phyloP scores from a whole-genome alignment of 2,113 vertebrate species.

The Lathamus discolor region DNA sequence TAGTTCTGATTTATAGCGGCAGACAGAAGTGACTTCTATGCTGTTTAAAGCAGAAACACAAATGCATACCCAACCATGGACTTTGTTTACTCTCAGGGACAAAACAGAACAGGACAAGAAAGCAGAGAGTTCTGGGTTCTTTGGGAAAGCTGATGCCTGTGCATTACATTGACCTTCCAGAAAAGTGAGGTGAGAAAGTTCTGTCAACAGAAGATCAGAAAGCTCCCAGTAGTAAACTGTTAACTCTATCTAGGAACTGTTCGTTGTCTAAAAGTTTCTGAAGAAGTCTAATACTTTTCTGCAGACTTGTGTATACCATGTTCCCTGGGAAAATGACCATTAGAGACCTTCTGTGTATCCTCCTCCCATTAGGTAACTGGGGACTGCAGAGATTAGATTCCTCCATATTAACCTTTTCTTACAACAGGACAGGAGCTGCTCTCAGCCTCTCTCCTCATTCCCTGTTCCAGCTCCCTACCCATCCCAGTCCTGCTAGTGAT shows the following conservation, averaged over 20 bases:
- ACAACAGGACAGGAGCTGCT: not conserved
- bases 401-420: not conserved
- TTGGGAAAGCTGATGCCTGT: not conserved
- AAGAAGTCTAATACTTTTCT: not conserved
- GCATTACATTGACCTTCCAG: not conserved
- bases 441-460: not conserved
- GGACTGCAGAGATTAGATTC: not conserved
- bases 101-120: not conserved
- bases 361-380: not conserved
- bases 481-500: fast-evolving
- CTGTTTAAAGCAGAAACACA: not conserved
- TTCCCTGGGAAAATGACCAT: not conserved
- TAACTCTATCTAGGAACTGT: not conserved
- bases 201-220: not conserved
- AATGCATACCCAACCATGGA: not conserved
- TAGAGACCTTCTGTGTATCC: not conserved
- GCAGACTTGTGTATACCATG: not conserved
- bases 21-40: not conserved
- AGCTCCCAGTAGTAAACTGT: not conserved
- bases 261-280: not conserved
- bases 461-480: not conserved
- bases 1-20: not conserved
- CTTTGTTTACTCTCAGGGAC: not conserved
- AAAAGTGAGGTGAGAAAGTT: not conserved
- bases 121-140: not conserved